Base-by-base conservation (phyloP, 2,797 vertebrate genomes). In the Characodon lateralis region DNA sequence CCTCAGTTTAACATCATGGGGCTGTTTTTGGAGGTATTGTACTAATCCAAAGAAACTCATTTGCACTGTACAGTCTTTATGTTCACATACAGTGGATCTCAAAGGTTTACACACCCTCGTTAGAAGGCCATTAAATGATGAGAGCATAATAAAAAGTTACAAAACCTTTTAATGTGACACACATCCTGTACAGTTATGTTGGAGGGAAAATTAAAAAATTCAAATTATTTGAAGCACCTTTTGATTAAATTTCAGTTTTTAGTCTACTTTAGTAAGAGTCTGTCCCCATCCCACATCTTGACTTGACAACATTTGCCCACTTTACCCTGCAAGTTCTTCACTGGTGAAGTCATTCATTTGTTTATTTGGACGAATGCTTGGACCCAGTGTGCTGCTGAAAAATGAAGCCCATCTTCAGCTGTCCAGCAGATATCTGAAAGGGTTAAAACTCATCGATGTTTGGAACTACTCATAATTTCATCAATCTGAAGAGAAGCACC, bases 41-140 rank as follows among this genome's bases (percentile, higher is more conserved):
- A 92, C 90, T 95, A 92, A 95, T 91, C 93, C 93, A 94, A 94
- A 95, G 93, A 93, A 88, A 74, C 80, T 89, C 39, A 58, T 89
- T 89, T 92, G 90, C 92, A 91, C 87, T 88, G 81, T 80, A 82
- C 74, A 85, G 77, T 83, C 58, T 82, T 80, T 78, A 65, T 50
- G 73, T 83, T 75, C 22, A 77, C 56, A 48, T 16, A 43, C 41
- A 46, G 65, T 26, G 13, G 41, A 69, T 69, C 24, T n/a, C 24
- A 69, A 46, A 66, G 16, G 41, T 46, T 22, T 69, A 69, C 66
- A 46, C 66, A 69, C 5, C 41, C 43, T 16, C 7, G 24, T 46
- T 26, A 26, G 41, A 16, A 69, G 26, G 41, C 66, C 22, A 7
- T 46, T n/a, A 68, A 6, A n/a, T 9, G 24, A n/a, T n/a, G 8